A percentile compares a stretch with the other conserved stretches of the same genome.
Evolutionary conservation across 2,888 invertebrate species (phyloP).

Genomic region (Caenorhabditis wallacei): DNA sequence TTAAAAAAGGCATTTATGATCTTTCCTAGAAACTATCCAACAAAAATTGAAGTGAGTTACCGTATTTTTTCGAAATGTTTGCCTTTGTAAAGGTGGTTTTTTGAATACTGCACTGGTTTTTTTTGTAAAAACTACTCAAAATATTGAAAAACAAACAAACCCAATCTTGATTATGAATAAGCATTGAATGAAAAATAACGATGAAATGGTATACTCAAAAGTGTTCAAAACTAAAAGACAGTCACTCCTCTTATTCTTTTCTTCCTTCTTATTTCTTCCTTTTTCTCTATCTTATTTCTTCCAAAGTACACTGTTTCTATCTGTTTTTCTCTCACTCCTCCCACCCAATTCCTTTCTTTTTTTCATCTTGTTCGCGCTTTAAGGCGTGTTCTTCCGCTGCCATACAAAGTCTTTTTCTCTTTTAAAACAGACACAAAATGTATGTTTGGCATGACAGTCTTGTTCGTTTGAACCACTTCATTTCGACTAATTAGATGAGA

Average conservation of each 20-base stretch:
- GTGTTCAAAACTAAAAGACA: conserved; percentile 43
- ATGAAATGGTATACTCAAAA: conserved; percentile 13
- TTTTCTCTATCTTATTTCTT: conserved; percentile 19
- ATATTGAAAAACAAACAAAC: conserved; percentile 39
- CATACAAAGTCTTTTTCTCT: conserved; percentile 46
- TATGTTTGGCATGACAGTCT: conserved; percentile 19
- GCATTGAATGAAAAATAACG: conserved; percentile 34
- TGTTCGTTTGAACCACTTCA: conserved; percentile 58
- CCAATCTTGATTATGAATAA: conserved; percentile 65
- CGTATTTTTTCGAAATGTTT: too few species aligned
- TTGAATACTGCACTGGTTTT: too few species aligned
- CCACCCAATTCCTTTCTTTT: conserved; percentile 21
- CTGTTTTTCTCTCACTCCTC: conserved; percentile 26
- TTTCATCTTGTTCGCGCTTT: conserved; percentile 53
- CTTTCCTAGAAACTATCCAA: too few species aligned
- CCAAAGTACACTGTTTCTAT: conserved; percentile 50
- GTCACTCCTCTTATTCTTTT: conserved; percentile 5
- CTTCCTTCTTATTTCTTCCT: conserved; percentile 17
- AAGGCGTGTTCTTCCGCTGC: conserved; percentile 36
- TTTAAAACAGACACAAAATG: conserved; percentile 8
- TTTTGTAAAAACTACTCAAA: not conserved
- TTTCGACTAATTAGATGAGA: conserved; percentile 57
- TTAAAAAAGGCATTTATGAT: too few species aligned
- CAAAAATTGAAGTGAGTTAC: too few species aligned
- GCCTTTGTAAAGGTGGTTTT: too few species aligned